A percentile compares a stretch with the other conserved stretches of the same genome.
phyloP scores from a whole-genome alignment of 2,888 invertebrate species.

The Plemyria rubiginata region DNA sequence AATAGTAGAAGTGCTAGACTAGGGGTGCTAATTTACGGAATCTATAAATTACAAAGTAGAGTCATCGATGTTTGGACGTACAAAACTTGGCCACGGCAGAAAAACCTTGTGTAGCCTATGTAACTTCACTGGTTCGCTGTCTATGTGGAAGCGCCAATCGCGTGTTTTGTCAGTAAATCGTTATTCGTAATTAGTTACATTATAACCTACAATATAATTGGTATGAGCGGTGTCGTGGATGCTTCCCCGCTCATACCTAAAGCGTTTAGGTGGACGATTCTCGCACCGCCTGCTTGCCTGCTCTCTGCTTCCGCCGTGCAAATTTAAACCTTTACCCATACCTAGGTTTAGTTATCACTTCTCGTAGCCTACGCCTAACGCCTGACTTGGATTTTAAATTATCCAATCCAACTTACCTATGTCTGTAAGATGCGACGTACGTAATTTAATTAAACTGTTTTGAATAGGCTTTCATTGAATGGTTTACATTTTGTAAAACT shows the following conservation, averaged over 20 bases:
- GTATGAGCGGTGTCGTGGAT: conserved; percentile 84
- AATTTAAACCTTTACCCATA: not conserved
- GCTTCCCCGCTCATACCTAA: conserved; percentile 84
- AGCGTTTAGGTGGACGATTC: conserved; percentile 80
- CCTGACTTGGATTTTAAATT: not conserved
- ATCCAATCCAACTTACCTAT: conserved; percentile 1
- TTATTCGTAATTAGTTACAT: conserved; percentile 78
- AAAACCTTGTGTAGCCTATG: conserved; percentile 6
- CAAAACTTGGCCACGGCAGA: conserved; percentile 12
- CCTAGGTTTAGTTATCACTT: not conserved
- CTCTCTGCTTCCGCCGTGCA: conserved; percentile 5
- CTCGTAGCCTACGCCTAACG: not conserved
- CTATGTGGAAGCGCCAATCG: conserved; percentile 50
- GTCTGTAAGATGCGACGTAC: not conserved
- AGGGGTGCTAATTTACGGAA: conserved; percentile 26
- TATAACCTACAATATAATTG: conserved; percentile 83
- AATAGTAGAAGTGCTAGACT: conserved; percentile 8
- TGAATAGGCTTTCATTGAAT: not conserved
- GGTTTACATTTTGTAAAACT: conserved; percentile 19
- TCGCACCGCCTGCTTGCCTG: conserved; percentile 64
- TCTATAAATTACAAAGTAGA: conserved; percentile 14
- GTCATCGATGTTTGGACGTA: conserved; percentile 20
- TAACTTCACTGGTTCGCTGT: conserved; percentile 9
- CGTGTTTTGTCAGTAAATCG: conserved; percentile 63
- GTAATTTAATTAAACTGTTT: not conserved